Base-by-base conservation (phyloP, 2,888 invertebrate species). In the Catocala nupta region DNA sequence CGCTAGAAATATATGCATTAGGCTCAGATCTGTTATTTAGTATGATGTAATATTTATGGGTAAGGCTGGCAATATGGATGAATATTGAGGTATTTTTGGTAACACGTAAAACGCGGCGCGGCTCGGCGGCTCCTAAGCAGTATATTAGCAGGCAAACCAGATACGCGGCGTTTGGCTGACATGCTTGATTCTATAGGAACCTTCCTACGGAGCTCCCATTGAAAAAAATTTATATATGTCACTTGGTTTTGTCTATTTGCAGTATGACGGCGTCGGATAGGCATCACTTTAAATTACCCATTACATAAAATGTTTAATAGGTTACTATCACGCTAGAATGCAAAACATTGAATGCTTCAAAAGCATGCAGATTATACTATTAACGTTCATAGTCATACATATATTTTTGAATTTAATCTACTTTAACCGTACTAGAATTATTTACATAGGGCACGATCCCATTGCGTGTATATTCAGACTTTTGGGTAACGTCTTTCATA, bases 391-490 rank as follows among this genome's bases (percentile, higher is more conserved):
- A 65, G 67, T 65, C 56, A 68, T 74, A 65, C 58, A 63, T 66
- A 75, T 71, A 72, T 68, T 47, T 68, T 66, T 63, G 70, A 77
- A 11, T 34, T 49, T 33, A 71, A 65, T 60, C 70, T 76, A 83
- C 64, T 74, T 77, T 74, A 68, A 64, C 63, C 71, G 71, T 77
- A 74, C 74, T 71, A 77, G 70, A 68, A 71, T 65, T 81, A 81
- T 80, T 77, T 80, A 82, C 75, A 77, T 65, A 69, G 78, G 79
- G 72, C 63, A 67, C 64, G 65, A 73, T 77, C 75, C 80, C 76
- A 68, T 74, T 77, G 75, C 81, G 75, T 25, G 25, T 82, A 84
- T 75, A 81, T 83, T 85, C 84, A 85, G 86, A 86, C 86, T 86
- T 86, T 78, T 81, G 72, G 76, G 76, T 78, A 77, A 76, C 69